These are phyloP conservation scores for Metacarcinus magister DNA, from an alignment of 2,888 invertebrate species.

Conservation along the genomic window DNA sequence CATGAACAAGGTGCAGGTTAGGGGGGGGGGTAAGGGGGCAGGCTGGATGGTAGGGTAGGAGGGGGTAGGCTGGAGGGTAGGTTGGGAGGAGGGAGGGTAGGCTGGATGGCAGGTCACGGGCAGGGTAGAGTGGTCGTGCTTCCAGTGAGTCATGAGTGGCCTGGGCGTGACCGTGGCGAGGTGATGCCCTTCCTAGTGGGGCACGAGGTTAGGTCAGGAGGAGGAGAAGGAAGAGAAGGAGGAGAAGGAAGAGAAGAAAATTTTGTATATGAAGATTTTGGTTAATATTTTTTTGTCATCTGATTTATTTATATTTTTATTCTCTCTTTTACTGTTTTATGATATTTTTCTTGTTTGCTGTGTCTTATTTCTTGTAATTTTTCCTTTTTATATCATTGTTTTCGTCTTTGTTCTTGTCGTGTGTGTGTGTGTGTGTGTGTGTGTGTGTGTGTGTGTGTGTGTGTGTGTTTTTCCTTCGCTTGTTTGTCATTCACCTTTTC, in stretches of 20 bases:
- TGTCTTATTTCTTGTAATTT: background rate
- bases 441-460: background rate
- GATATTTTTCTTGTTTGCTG: background rate
- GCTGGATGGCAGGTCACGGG: too few relatives aligned
- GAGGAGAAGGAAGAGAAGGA: background rate
- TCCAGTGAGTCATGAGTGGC: background rate
- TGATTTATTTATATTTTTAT: background rate
- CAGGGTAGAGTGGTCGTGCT: too few relatives aligned
- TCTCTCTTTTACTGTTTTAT: background rate
- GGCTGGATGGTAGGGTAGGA: background rate
- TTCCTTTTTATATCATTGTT: background rate
- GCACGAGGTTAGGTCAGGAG: background rate
- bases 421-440: conserved; percentile 26
- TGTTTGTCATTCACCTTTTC: background rate
- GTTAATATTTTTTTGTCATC: background rate
- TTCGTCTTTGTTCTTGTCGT: background rate
- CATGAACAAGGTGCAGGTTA: background rate
- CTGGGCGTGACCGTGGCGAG: background rate
- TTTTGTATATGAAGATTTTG: background rate
- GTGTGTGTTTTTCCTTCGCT: too few relatives aligned
- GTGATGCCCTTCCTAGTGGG: background rate
- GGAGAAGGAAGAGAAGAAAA: background rate
- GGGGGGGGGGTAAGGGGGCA: background rate
- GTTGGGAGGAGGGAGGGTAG: background rate
- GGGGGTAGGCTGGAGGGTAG: too few relatives aligned